Conservation (phyloP, 1,140 invertebrate species). For the Dufourea novaeangliae region DNA sequence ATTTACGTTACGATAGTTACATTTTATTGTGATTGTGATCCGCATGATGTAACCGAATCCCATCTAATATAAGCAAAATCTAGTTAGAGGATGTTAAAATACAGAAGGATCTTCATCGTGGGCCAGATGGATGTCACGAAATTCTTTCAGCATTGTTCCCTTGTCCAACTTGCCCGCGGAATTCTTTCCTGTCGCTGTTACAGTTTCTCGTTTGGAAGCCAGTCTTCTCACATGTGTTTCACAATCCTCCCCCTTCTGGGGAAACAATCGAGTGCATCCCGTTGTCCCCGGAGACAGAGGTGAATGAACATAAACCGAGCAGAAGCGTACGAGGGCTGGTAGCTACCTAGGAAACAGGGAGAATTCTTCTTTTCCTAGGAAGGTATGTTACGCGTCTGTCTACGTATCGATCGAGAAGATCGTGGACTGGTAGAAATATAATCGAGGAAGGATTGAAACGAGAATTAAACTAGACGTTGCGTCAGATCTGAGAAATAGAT, state of each 20-base stretch:
- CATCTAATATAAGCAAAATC: neutral
- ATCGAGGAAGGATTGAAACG: neutral
- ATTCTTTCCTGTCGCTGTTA: conserved; percentile 10
- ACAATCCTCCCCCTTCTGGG: conserved; percentile 75
- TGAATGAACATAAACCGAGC: conserved; percentile 52
- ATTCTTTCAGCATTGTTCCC: conserved; percentile 27
- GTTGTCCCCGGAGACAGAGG: conserved; percentile 60
- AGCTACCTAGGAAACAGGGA: conserved; percentile 4
- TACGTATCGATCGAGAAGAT: conserved; percentile 10
- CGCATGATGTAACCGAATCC: too few relatives aligned
- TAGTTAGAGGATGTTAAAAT: neutral
- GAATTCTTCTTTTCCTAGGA: conserved; percentile 13
- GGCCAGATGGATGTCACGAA: conserved; percentile 1
- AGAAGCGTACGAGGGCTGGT: conserved; percentile 49
- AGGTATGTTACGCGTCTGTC: neutral
- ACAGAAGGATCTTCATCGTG: neutral
- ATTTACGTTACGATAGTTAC: neutral
- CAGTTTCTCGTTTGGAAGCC: conserved; percentile 55
- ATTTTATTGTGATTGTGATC: neutral
- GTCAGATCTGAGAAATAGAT: too few relatives aligned
- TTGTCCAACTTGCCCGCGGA: conserved; percentile 33
- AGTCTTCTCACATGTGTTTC: conserved; percentile 76
- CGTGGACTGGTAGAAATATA: too few relatives aligned
- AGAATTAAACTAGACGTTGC: too few relatives aligned
- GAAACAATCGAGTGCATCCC: conserved; percentile 76